A percentile compares a stretch with the other conserved stretches of the same genome.
Conservation (phyloP, 2,888 invertebrate species). For the Hydroisotoma schaefferi region DNA sequence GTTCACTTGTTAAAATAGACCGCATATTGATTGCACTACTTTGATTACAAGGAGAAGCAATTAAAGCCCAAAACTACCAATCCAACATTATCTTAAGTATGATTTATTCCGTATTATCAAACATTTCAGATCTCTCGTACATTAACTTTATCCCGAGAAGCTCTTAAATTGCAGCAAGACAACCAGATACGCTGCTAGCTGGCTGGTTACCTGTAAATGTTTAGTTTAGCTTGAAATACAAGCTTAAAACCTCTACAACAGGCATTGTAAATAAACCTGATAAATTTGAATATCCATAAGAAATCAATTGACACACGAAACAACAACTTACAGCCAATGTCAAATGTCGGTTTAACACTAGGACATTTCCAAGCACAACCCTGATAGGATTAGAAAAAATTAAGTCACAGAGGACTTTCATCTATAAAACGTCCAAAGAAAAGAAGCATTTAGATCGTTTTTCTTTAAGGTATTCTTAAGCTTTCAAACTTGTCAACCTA, state of each 20-base stretch:
- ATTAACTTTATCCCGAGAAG: not conserved
- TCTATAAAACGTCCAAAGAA: conserved; percentile 5
- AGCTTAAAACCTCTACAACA: not conserved
- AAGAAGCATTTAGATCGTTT: too few relatives aligned
- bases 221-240: too few relatives aligned
- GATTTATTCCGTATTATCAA: too few relatives aligned
- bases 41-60: too few relatives aligned
- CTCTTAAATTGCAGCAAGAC: conserved; percentile 8
- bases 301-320: not conserved
- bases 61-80: too few relatives aligned
- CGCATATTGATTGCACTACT: too few relatives aligned
- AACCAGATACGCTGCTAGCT: conserved; percentile 10
- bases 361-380: not conserved
- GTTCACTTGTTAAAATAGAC: too few relatives aligned
- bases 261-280: not conserved
- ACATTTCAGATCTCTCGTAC: too few relatives aligned
- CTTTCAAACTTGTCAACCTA: too few relatives aligned
- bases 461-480: too few relatives aligned
- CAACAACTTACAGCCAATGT: not conserved
- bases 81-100: too few relatives aligned
- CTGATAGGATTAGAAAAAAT: conserved; percentile 3
- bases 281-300: not conserved
- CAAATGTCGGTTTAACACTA: not conserved
- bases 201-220: conserved; percentile 7
- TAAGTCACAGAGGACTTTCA: conserved; percentile 3